These are phyloP conservation scores for Rhinichthys klamathensis DNA, from an alignment of 2,113 vertebrate species.

Conservation along the genomic window DNA sequence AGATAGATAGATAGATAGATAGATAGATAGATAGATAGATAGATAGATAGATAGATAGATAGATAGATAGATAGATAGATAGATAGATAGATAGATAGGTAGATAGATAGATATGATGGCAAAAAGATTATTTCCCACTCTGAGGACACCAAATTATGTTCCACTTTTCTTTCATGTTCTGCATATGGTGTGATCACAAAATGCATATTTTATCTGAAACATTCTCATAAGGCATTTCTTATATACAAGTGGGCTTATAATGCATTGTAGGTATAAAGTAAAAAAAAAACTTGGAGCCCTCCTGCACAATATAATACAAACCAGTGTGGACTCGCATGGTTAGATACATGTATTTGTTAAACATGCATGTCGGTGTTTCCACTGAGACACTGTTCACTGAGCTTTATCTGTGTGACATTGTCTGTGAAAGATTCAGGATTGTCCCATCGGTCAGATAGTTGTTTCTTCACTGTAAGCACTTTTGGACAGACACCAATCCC, in stretches of 20 bases:
- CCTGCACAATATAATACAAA: neutral
- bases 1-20: too few species aligned
- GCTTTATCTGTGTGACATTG: slow-evolving; percentile 19
- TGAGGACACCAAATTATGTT: too few species aligned
- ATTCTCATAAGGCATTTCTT: neutral
- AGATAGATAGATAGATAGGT: too few species aligned
- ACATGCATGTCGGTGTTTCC: neutral
- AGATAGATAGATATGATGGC: too few species aligned
- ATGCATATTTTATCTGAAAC: neutral
- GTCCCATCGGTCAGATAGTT: slow-evolving; percentile 39
- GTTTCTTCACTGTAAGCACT: slow-evolving; percentile 37
- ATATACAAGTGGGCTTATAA: neutral
- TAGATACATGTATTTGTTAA: neutral
- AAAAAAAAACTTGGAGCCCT: neutral
- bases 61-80: too few species aligned
- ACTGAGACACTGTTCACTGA: neutral
- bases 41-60: too few species aligned
- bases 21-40: too few species aligned
- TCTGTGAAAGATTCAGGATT: slow-evolving; percentile 17
- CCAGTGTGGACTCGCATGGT: neutral
- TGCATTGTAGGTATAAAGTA: neutral
- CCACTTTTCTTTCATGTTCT: neutral
- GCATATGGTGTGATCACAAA: neutral
- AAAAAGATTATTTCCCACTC: too few species aligned
- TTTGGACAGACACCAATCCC: slow-evolving; percentile 46